Evolutionary conservation across 1,140 invertebrate species (phyloP).

Genomic region (Temnothorax longispinosus): DNA sequence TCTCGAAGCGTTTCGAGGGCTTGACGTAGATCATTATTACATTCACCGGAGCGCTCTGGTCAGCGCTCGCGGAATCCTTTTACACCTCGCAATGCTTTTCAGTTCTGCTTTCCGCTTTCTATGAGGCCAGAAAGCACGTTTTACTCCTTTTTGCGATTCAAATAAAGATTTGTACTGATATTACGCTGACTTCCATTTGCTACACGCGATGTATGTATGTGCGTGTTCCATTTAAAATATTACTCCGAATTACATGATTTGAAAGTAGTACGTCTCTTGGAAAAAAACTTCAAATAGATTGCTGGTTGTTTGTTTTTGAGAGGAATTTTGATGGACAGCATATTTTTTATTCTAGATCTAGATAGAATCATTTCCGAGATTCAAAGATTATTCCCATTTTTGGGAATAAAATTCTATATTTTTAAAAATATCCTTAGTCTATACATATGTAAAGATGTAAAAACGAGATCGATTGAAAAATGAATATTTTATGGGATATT

Average conservation of each 20-base stretch:
- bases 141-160: slow-evolving; percentile 7
- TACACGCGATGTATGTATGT: background rate
- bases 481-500: background rate
- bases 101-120: slow-evolving; percentile 15
- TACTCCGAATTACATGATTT: background rate
- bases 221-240: background rate
- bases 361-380: background rate
- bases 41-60: slow-evolving; percentile 35
- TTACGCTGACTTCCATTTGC: background rate
- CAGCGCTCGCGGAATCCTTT: slow-evolving; percentile 4
- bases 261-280: background rate
- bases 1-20: slow-evolving; percentile 46
- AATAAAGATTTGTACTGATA: background rate
- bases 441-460: background rate
- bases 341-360: background rate
- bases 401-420: background rate
- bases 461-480: background rate
- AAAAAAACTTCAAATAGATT: background rate
- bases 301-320: background rate
- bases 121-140: background rate
- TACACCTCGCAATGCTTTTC: slow-evolving; percentile 2
- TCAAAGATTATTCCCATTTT: background rate
- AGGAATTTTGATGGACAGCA: background rate
- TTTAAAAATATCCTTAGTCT: background rate
- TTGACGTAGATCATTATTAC: slow-evolving; percentile 54